A percentile compares a stretch with the other conserved stretches of the same genome.
Conservation (phyloP, 1,140 invertebrate species). For the Drosophila dunni region DNA sequence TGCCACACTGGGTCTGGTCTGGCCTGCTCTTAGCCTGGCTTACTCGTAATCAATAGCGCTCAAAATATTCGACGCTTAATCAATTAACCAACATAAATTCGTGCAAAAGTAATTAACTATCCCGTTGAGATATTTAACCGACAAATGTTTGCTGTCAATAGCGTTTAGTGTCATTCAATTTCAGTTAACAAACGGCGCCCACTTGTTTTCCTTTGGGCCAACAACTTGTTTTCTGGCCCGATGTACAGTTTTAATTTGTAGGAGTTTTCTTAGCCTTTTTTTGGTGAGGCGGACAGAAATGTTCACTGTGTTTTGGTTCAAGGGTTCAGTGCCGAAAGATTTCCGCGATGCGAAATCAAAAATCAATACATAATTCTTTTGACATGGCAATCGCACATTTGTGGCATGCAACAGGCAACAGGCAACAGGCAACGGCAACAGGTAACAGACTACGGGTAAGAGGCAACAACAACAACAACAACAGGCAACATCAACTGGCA, state of each 20-base stretch:
- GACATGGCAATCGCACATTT: slow-evolving; percentile 83
- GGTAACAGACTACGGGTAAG: slow-evolving; percentile 13
- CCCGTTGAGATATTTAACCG: slow-evolving; percentile 44
- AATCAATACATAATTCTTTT: slow-evolving; percentile 84
- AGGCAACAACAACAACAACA: slow-evolving; percentile 52
- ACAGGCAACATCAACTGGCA: slow-evolving; percentile 34
- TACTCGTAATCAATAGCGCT: slow-evolving; percentile 39
- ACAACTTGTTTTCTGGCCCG: slow-evolving; percentile 53
- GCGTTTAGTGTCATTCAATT: slow-evolving; percentile 79
- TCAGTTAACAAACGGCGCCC: slow-evolving; percentile 64
- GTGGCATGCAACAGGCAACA: slow-evolving; percentile 72
- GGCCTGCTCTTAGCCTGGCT: neutral
- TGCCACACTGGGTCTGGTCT: slow-evolving; percentile 12
- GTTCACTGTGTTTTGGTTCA: neutral
- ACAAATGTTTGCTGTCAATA: slow-evolving; percentile 80
- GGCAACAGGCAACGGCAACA: slow-evolving; percentile 44
- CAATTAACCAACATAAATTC: slow-evolving; percentile 82
- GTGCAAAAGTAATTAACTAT: slow-evolving; percentile 81
- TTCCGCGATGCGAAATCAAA: slow-evolving; percentile 72
- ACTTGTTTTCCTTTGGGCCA: slow-evolving; percentile 35
- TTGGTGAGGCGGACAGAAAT: no score
- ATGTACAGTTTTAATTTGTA: slow-evolving; percentile 53
- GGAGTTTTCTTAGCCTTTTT: neutral
- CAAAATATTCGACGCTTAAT: slow-evolving; percentile 66
- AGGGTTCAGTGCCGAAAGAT: slow-evolving; percentile 22